phyloP scores from a whole-genome alignment of 2,113 vertebrate genomes.

The Mionectes macconnelli region DNA sequence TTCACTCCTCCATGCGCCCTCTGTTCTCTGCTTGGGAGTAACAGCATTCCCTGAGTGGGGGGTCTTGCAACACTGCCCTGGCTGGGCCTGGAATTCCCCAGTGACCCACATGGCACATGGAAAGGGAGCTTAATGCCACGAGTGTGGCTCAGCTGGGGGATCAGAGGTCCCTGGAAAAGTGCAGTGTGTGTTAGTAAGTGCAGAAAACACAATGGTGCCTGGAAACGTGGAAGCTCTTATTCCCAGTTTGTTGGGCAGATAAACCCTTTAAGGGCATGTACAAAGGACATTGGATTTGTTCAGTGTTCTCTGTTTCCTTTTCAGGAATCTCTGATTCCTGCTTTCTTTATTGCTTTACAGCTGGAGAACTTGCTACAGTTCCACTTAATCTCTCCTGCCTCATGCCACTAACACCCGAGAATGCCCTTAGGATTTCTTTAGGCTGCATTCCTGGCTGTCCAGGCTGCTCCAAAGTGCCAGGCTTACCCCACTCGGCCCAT shows the following conservation, averaged over 20 bases:
- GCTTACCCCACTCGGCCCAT: background rate
- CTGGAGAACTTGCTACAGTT: background rate
- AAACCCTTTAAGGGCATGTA: background rate
- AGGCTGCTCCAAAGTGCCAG: background rate
- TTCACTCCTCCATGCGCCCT: background rate
- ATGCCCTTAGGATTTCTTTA: background rate
- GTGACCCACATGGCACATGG: accelerated
- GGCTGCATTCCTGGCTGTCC: background rate
- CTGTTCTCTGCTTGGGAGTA: background rate
- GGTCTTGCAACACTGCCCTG: background rate
- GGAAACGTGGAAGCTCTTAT: background rate
- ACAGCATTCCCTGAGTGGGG: too few species aligned
- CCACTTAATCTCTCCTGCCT: background rate
- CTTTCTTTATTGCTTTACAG: background rate
- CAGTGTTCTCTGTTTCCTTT: background rate
- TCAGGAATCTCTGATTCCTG: background rate
- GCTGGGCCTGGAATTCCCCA: background rate
- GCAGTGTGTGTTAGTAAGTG: background rate
- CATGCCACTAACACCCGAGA: background rate
- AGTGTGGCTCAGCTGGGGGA: background rate
- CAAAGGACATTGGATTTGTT: background rate
- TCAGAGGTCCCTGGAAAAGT: background rate
- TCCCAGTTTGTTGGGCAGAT: background rate
- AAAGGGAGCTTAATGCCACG: background rate
- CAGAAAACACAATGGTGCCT: background rate